These are phyloP conservation scores for Campoletis raptor DNA, from an alignment of 2,888 invertebrate genomes.

Conservation along the genomic window DNA sequence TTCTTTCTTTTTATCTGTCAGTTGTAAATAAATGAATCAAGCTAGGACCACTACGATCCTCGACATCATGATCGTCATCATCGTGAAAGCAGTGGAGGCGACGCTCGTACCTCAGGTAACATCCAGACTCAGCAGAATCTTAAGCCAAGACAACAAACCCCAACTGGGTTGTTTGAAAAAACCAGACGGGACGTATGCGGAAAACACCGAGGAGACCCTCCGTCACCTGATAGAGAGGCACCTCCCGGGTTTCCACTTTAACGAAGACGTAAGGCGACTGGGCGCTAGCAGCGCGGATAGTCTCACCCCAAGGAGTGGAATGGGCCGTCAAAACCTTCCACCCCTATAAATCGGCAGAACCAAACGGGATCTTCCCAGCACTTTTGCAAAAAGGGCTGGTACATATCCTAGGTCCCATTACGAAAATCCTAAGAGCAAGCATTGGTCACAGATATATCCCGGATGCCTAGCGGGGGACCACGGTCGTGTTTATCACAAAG, in stretches of 20 bases:
- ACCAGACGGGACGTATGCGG: constrained; percentile 32
- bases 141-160: constrained; percentile 4
- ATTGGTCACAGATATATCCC: neutral
- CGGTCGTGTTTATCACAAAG: neutral
- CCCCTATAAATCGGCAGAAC: neutral
- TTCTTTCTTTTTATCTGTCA: too few relatives aligned
- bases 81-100: neutral
- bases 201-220: constrained; percentile 23
- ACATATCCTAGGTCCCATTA: too few relatives aligned
- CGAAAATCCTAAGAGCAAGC: neutral
- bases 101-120: neutral
- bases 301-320: constrained; percentile 13
- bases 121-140: constrained; percentile 6
- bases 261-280: neutral
- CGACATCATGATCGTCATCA: too few relatives aligned
- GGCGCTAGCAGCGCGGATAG: neutral
- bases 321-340: constrained; percentile 34
- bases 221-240: constrained; percentile 28
- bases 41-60: too few relatives aligned
- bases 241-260: neutral
- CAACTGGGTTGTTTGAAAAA: constrained; percentile 21
- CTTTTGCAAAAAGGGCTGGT: too few relatives aligned
- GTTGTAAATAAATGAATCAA: too few relatives aligned
- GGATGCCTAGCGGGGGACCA: neutral
- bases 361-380: too few relatives aligned